These are phyloP conservation scores for Sycophila sp. DNA, from an alignment of 1,140 invertebrate genomes.

Conservation along the genomic window DNA sequence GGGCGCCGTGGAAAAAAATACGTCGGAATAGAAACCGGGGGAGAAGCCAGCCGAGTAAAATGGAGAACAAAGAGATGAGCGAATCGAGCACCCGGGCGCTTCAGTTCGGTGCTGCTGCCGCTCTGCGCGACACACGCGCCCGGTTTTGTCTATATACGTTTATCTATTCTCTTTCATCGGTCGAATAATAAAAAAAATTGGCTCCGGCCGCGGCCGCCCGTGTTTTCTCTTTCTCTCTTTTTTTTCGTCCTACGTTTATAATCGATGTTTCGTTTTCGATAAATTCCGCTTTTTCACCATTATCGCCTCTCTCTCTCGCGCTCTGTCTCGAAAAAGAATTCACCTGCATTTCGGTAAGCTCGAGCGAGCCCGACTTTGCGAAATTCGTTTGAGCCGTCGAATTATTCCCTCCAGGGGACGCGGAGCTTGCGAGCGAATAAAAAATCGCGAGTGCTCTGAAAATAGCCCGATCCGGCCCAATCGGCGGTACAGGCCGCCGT, in stretches of 20 bases:
- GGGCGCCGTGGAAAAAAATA: conserved; percentile 33
- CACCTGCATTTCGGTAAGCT: no score
- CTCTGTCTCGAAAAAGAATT: neutral
- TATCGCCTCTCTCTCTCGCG: neutral
- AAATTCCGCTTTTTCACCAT: conserved; percentile 32
- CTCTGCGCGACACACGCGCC: neutral
- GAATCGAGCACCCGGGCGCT: conserved; percentile 12
- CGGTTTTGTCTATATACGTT: conserved; percentile 30
- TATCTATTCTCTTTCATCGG: conserved; percentile 38
- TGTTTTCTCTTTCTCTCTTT: neutral
- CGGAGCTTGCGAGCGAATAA: neutral
- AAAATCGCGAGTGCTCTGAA: no score
- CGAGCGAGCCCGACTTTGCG: no score
- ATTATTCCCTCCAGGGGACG: no score
- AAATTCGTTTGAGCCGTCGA: no score
- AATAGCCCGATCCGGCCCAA: no score
- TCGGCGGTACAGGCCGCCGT: no score
- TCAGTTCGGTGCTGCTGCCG: conserved; percentile 28
- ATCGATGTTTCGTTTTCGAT: conserved; percentile 40
- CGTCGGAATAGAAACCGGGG: conserved; percentile 35
- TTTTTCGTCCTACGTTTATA: conserved; percentile 5
- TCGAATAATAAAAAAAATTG: conserved; percentile 14
- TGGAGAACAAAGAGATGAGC: conserved; percentile 39
- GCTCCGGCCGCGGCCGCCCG: neutral
- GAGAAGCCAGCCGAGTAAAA: conserved; percentile 37